These are phyloP conservation scores for Antigone vipio DNA, from an alignment of 2,113 vertebrate species.

Conservation along the genomic window DNA sequence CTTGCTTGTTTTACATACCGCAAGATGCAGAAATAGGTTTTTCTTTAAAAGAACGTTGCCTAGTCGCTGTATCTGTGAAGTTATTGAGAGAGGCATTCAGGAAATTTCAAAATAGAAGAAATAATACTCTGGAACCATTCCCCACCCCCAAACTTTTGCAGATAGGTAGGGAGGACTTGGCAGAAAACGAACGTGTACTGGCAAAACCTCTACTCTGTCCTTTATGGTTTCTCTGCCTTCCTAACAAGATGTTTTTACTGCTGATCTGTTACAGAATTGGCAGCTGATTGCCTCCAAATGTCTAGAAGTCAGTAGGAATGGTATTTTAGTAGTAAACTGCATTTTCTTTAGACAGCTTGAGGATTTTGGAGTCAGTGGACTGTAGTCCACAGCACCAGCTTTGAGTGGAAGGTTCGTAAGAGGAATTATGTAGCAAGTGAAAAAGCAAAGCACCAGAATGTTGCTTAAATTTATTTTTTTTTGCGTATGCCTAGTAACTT, in stretches of 20 bases:
- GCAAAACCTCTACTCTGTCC: constrained; percentile 26
- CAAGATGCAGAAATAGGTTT: constrained; percentile 7
- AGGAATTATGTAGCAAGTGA: neutral
- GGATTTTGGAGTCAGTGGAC: constrained; percentile 2
- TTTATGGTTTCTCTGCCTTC: constrained; percentile 51
- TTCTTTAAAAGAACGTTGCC: neutral
- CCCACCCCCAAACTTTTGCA: neutral
- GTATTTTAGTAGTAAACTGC: constrained; percentile 43
- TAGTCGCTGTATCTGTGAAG: neutral
- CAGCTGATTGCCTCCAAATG: constrained; percentile 57
- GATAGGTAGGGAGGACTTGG: constrained; percentile 51
- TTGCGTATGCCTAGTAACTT: neutral
- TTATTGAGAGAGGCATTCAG: neutral
- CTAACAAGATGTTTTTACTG: constrained; percentile 58
- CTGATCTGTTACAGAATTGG: constrained; percentile 47
- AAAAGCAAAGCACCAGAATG: neutral
- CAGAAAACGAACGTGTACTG: constrained; percentile 24
- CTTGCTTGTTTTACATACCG: neutral
- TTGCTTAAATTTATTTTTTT: neutral
- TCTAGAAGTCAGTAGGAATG: constrained; percentile 35
- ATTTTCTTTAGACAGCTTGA: constrained; percentile 43
- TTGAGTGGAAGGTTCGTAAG: constrained; percentile 20
- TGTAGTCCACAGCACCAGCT: neutral
- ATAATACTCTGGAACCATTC: neutral
- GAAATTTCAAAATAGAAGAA: neutral